These are phyloP conservation scores for Choristoneura rosaceana DNA, from an alignment of 2,888 invertebrate species.

Conservation along the genomic window DNA sequence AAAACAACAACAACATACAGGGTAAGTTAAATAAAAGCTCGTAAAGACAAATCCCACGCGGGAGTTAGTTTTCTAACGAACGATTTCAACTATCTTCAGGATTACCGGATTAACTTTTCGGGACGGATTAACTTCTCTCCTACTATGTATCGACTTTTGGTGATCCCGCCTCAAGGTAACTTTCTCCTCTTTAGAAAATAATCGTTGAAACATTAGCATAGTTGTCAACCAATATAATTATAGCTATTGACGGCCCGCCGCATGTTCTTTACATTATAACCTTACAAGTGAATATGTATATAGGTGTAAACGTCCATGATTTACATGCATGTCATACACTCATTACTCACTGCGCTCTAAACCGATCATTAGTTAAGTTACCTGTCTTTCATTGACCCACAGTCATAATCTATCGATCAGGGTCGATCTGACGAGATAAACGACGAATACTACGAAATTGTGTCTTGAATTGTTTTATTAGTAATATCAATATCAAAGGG, in stretches of 20 bases:
- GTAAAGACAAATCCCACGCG: not conserved
- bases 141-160: not conserved
- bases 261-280: not conserved
- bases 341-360: constrained; percentile 33
- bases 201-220: constrained; percentile 27
- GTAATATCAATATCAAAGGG: not conserved
- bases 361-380: constrained; percentile 30
- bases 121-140: not conserved
- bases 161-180: constrained; percentile 6
- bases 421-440: constrained; percentile 34
- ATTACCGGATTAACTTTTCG: no score
- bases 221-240: not conserved
- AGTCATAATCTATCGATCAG: constrained; percentile 40
- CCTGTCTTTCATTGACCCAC: constrained; percentile 40
- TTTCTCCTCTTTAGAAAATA: not conserved
- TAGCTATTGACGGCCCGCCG: constrained; percentile 6
- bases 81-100: not conserved
- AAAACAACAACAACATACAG: no score
- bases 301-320: constrained; percentile 26
- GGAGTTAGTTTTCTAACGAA: not conserved
- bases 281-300: not conserved
- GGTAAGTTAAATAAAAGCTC: no score
- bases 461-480: not conserved
- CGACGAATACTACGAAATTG: constrained; percentile 15
- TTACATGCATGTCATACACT: constrained; percentile 41